Evolutionary conservation across 2,888 invertebrate genomes (phyloP).

Genomic region (Cryptosula pallasiana): DNA sequence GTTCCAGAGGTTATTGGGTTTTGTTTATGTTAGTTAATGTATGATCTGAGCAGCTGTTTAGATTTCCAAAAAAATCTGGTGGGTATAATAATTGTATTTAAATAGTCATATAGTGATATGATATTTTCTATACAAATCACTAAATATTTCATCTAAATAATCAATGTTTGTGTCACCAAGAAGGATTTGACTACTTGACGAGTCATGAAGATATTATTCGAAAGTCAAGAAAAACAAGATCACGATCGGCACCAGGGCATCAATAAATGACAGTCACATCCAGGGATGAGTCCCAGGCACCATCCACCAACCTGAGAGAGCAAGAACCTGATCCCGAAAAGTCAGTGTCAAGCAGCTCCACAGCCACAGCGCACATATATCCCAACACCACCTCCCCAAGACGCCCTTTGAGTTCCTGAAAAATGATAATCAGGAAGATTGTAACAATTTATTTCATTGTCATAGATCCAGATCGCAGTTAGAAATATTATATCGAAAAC

Average conservation of each 20-base stretch:
- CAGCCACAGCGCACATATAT: background rate
- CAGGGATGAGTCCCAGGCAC: background rate
- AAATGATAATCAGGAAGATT: background rate
- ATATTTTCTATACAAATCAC: background rate
- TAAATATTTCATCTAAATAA: background rate
- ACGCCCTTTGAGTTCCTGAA: background rate
- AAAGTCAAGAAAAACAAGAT: background rate
- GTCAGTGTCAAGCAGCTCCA: background rate
- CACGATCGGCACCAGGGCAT: background rate
- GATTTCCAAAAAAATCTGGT: background rate
- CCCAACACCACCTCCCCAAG: background rate
- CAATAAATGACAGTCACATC: background rate
- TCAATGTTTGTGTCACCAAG: background rate
- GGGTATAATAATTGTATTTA: background rate
- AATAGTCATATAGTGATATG: constrained; percentile 2
- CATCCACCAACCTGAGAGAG: background rate
- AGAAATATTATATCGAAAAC: background rate
- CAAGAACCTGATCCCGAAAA: background rate
- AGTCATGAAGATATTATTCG: background rate
- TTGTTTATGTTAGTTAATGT: background rate
- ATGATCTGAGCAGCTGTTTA: background rate
- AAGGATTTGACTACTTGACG: background rate
- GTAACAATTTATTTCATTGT: background rate
- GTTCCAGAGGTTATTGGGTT: background rate
- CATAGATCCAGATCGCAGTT: background rate